phyloP scores from a whole-genome alignment of 1,140 invertebrate species.

The Caenorhabditis briggsae region DNA sequence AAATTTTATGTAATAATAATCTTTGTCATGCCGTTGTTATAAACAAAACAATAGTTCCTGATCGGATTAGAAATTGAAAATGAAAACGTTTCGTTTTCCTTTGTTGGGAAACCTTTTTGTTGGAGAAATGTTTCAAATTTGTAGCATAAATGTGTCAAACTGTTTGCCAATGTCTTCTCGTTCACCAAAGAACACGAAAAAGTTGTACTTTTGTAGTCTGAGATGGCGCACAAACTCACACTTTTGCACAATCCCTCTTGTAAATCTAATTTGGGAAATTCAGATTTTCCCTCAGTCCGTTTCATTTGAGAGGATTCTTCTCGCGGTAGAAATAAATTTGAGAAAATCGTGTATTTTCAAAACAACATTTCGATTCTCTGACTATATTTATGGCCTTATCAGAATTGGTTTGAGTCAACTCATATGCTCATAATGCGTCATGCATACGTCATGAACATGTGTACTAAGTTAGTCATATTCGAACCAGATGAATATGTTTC shows the following conservation, averaged over 20 bases:
- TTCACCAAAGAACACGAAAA: conserved; percentile 25
- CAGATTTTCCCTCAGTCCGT: background rate
- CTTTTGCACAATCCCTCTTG: background rate
- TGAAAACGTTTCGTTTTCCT: background rate
- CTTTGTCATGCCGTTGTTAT: conserved; percentile 40
- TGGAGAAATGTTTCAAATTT: background rate
- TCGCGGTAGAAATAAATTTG: background rate
- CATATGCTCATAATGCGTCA: conserved; percentile 37
- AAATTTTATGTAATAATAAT: conserved; percentile 41
- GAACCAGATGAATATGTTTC: too few species aligned
- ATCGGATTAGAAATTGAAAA: background rate
- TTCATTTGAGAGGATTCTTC: too few species aligned
- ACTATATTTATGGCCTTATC: conserved; percentile 23
- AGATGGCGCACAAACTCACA: background rate
- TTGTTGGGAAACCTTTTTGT: background rate
- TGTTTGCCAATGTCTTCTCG: conserved; percentile 9
- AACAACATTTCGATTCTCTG: background rate
- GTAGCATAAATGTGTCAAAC: conserved; percentile 1
- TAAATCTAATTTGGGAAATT: too few species aligned
- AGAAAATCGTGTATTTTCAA: background rate
- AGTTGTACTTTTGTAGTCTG: conserved; percentile 18
- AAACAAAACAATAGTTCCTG: background rate
- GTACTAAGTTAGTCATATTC: conserved; percentile 3
- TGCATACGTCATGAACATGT: conserved; percentile 9
- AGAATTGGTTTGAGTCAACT: conserved; percentile 22